Evolutionary conservation across 2,888 invertebrate species (phyloP), one percentile per base, ranked within the genome.

Genomic region (Ischnura elegans): DNA sequence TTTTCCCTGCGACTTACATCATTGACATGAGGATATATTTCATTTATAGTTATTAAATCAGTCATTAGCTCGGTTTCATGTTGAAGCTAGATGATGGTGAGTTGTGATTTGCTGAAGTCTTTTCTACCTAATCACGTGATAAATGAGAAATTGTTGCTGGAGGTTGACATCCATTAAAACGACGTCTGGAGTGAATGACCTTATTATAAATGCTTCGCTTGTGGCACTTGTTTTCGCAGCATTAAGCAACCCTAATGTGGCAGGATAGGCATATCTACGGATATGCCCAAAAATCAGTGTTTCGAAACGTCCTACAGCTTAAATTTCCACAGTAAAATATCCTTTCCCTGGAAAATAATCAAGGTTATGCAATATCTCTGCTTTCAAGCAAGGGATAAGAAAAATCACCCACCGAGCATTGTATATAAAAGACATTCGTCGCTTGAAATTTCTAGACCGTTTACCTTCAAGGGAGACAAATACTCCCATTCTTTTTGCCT

Each of bases 341-440:
- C 45, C 21, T 76, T 76, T 25, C 86, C 46, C 86, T 86, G 25
- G 36, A 46, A 43, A 86, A 86, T 86, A 46, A 86, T 86, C 86
- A 46, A 46, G 45, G 45, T 45, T n/a, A 86, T 46, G 86, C 86
- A 45, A 46, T 45, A 46, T 43, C 86, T 86, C 76, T 13, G 10
- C 76, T 76, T 76, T 76, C 46, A 6, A 86, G 86, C n/a, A 45
- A 43, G 46, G 46, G 45, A 43, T n/a, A 86, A n/a, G 86, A 86
- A 45, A 86, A 46, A 86, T 86, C 25, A 16, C 86, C 45, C 86
- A 10, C 43, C n/a, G 25, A 43, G 86, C 43, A 21, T 13, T 13
- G 86, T 45, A 86, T 86, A 86, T n/a, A 86, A 86, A 86, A 46
- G 86, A 43, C 86, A 43, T 86, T 86, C 46, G 43, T 86, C 86